Conservation (phyloP, 2,113 vertebrate genomes). For the Condylura cristata region DNA sequence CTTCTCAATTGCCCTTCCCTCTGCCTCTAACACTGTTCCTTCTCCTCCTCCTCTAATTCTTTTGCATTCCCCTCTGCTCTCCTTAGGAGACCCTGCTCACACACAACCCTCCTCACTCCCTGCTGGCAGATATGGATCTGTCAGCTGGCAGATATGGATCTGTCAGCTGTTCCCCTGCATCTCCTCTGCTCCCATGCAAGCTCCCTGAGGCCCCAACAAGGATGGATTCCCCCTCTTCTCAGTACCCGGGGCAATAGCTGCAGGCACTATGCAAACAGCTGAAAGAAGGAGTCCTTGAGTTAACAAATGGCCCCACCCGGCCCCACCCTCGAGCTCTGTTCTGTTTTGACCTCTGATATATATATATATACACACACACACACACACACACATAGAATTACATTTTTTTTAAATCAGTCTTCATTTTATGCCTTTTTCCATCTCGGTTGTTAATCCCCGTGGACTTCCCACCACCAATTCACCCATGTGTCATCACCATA, state of each 20-base stretch:
- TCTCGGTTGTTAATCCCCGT: too few relatives aligned
- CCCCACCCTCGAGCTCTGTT: too few relatives aligned
- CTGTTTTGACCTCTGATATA: not conserved
- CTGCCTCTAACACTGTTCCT: not conserved
- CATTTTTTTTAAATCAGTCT: too few relatives aligned
- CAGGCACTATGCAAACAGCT: accelerated
- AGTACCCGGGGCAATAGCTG: too few relatives aligned
- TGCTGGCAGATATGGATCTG: not conserved
- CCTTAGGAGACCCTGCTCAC: not conserved
- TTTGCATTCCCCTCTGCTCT: not conserved
- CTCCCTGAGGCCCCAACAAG: not conserved
- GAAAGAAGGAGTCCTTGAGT: not conserved
- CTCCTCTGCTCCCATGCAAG: not conserved
- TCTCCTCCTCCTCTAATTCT: not conserved
- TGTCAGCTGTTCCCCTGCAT: not conserved
- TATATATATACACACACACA: too few relatives aligned
- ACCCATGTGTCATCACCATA: too few relatives aligned
- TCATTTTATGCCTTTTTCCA: too few relatives aligned
- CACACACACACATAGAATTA: too few relatives aligned
- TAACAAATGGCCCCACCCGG: not conserved
- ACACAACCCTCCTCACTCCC: not conserved
- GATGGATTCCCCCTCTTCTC: not conserved
- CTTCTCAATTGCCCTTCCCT: not conserved
- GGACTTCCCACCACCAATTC: too few relatives aligned
- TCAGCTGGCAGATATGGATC: not conserved